phyloP scores from a whole-genome alignment of 2,113 vertebrate genomes.

The Chaetops frenatus region DNA sequence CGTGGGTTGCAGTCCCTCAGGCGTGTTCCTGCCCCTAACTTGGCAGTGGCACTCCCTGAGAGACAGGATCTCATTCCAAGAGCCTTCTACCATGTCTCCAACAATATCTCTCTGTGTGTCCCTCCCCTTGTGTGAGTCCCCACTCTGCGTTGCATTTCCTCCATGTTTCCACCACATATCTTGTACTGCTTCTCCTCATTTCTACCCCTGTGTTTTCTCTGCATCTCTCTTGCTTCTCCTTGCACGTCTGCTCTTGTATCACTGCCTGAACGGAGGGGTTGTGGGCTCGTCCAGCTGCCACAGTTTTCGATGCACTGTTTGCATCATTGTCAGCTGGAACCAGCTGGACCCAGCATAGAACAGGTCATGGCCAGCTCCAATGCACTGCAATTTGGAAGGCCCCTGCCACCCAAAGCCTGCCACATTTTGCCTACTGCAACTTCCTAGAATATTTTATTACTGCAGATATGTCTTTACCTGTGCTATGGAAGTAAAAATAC shows the following conservation, averaged over 20 bases:
- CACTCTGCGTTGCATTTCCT: background rate
- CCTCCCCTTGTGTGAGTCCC: background rate
- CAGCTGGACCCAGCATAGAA: no score
- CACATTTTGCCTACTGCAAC: no score
- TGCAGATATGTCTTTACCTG: no score
- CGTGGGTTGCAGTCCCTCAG: background rate
- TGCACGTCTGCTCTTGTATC: background rate
- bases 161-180: background rate
- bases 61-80: background rate
- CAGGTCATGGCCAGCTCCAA: no score
- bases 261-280: background rate
- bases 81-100: background rate
- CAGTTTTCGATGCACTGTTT: background rate
- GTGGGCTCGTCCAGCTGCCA: background rate
- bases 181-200: background rate
- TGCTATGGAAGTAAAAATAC: no score
- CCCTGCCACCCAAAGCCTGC: no score
- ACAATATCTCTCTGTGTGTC: background rate
- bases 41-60: background rate
- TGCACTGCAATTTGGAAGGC: no score
- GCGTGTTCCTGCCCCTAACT: background rate
- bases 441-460: no score
- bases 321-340: background rate
- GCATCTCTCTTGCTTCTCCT: background rate
- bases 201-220: background rate